Evolutionary conservation across 2,888 invertebrate genomes (phyloP), one percentile per base, ranked within the genome.

Genomic region (Piscicola geometra): DNA sequence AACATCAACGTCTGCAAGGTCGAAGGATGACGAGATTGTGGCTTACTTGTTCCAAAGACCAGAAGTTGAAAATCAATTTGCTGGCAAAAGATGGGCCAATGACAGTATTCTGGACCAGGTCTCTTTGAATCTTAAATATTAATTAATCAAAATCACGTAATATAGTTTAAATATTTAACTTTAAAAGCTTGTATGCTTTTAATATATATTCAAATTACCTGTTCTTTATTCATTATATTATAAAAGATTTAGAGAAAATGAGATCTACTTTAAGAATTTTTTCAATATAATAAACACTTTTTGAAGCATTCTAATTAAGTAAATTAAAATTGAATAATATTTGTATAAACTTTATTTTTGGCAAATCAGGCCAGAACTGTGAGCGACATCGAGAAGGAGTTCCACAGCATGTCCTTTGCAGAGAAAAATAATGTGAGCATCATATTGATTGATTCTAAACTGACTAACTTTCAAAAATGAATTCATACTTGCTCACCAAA

Each of bases 21-120:
- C 91, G 79, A 92, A 92, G 86, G 94, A 94, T 86, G 94, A 94
- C 88, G 93, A 93, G 79, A 91, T 92, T 86, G 94, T 94, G 81
- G 92, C 93, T 83, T 95, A 95, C 86, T 92, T 93, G 81, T 95
- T 93, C 85, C 93, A 93, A 85, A 87, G 91, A 80, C 90, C 91
- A 79, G 91, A 91, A 80, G 90, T 90, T 80, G 93, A 93, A 84
- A 90, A 64, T 33, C 68, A 66, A 32, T 71, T 71, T 28, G 33
- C 36, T 12, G 76, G 76, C 2, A 76, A 86, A 79, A 82, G 86
- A 79, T 94, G 94, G 94, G 89, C 92, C 78, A 93, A 92, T 78
- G 94, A 94, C 86, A 90, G 90, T 83, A 90, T 92, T 83, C 89
- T 92, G 82, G 93, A 93, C 76, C 84, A 84, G 82, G 84, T 83